Conservation (phyloP, 1,140 invertebrate genomes). For the Caerostris darwini region DNA sequence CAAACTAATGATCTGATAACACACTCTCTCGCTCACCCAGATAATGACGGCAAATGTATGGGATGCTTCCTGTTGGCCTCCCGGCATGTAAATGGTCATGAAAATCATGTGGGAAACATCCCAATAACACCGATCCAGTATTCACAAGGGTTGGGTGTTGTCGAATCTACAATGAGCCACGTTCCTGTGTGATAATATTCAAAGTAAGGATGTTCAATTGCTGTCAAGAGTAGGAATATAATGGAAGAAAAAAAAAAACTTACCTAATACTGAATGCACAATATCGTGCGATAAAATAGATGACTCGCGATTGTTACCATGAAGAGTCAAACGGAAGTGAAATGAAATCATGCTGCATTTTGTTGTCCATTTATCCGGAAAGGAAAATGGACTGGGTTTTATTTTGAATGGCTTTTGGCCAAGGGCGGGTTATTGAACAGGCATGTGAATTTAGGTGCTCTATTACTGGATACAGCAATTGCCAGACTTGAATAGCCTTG, state of each 20-base stretch:
- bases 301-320: neutral
- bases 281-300: neutral
- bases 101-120: constrained; percentile 3
- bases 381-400: neutral
- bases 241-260: neutral
- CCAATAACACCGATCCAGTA: constrained; percentile 34
- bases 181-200: constrained; percentile 6
- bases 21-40: neutral
- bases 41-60: neutral
- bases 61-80: constrained; percentile 37
- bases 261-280: constrained; percentile 22
- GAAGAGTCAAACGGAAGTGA: neutral
- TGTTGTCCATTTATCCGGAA: constrained; percentile 11
- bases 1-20: neutral
- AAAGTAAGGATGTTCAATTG: neutral
- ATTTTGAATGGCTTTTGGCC: constrained; percentile 13
- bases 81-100: neutral
- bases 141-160: neutral
- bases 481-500: neutral
- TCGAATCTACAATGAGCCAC: neutral
- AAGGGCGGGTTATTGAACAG: constrained; percentile 48
- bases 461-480: constrained; percentile 37
- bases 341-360: constrained; percentile 33
- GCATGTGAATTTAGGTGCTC: neutral
- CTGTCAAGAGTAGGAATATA: constrained; percentile 22